phyloP scores from a whole-genome alignment of 2,113 vertebrate species.

The Onychorhynchus coronatus region DNA sequence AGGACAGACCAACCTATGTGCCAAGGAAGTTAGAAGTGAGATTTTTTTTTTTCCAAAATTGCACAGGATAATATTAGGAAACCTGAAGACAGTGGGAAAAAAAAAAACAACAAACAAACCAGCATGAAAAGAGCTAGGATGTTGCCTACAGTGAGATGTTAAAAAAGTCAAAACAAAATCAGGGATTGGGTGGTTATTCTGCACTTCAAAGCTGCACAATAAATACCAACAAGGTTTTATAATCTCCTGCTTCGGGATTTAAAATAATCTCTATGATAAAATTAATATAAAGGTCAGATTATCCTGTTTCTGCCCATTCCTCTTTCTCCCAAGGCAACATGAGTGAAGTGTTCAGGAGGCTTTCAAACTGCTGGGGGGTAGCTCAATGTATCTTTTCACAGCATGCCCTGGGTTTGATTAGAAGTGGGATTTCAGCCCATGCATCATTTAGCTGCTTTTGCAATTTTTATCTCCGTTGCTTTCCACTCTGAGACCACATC shows the following conservation, averaged over 20 bases:
- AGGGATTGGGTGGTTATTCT: not conserved
- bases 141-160: not conserved
- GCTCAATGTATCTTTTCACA: not conserved
- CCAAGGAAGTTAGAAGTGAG: not conserved
- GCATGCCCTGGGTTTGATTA: not conserved
- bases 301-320: not conserved
- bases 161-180: not conserved
- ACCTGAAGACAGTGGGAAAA: not conserved
- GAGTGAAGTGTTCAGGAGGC: not conserved
- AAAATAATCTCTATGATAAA: constrained; percentile 3
- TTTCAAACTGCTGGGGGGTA: not conserved
- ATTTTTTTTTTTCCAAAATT: not conserved
- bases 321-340: not conserved
- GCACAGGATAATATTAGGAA: not conserved
- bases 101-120: too few species aligned
- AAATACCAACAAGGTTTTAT: not conserved
- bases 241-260: not conserved
- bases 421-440: constrained; percentile 27
- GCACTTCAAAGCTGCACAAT: not conserved
- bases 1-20: not conserved
- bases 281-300: constrained; percentile 16
- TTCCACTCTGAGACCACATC: constrained; percentile 16
- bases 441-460: constrained; percentile 45
- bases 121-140: not conserved
- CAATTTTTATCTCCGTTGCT: constrained; percentile 51